These are phyloP conservation scores for Styela clava DNA, from an alignment of 23 tunicate species.

Conservation along the genomic window DNA sequence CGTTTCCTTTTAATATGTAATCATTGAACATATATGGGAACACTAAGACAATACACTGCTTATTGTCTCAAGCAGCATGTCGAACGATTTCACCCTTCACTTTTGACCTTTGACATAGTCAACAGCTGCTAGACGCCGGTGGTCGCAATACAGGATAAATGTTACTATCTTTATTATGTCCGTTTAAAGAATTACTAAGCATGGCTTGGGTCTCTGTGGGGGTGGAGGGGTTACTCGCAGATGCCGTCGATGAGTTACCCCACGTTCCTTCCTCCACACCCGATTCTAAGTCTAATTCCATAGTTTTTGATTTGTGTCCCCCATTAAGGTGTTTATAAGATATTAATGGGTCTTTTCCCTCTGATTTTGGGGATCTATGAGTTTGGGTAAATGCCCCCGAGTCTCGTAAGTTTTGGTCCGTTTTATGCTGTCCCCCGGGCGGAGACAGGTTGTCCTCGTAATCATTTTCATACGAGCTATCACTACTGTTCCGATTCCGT, in stretches of 20 bases:
- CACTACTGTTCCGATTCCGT: constrained; percentile 9
- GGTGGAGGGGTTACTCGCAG: constrained; percentile 8
- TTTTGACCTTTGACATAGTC: background rate
- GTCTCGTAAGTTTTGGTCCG: background rate
- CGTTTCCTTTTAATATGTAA: no score
- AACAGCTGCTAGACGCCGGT: constrained; percentile 15
- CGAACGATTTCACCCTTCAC: background rate
- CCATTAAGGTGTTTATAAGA: background rate
- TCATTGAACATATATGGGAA: no score
- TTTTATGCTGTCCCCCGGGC: background rate
- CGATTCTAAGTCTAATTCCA: constrained; percentile 16
- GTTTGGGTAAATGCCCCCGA: background rate
- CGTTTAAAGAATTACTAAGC: background rate
- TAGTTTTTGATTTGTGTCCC: background rate
- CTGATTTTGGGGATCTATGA: background rate
- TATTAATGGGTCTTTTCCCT: background rate
- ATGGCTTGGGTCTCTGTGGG: constrained; percentile 9
- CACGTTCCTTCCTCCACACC: constrained; percentile 20
- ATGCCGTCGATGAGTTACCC: constrained; percentile 15
- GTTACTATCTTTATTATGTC: background rate
- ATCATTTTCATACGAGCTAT: constrained; percentile 27
- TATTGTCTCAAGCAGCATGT: background rate
- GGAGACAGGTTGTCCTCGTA: background rate
- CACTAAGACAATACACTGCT: no score
- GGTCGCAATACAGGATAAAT: background rate